Evolutionary conservation across 92 coral and sea anemone species (phyloP), one percentile per base, ranked within the genome.

Genomic region (Zoanthus solanderi): DNA sequence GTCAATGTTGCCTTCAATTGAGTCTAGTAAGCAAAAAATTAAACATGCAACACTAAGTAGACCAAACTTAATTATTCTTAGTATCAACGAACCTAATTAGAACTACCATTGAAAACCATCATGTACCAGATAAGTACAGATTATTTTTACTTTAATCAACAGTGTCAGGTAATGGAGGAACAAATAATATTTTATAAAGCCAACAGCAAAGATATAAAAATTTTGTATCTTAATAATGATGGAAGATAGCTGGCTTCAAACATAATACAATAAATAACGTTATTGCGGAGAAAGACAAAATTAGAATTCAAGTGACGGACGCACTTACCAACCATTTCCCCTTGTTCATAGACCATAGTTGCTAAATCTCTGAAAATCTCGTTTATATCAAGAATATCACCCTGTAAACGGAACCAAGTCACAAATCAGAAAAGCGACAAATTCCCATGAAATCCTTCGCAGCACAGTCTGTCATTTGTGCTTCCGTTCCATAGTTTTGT

Each of bases 351-450:
- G 0, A 90, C 92, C 63, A 90, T 90, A 5, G 82, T 65, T 18
- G 92, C 92, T 54, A 90, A 83, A 72, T 90, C 92, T 78, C 89
- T 87, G 73, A 90, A 90, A 71, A 90, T 90, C 61, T 90, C 92
- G 76, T 90, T 90, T 18, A 90, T 84, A 58, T 90, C 92, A 32
- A 90, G 82, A 58, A 90, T 75, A 61, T 90, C 92, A 45, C 89
- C 87, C 92, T 90, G 82, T 63, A 79, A 63, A n/a, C n/a, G 42
- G 57, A 58, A 76, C 13, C 18, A 2, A 30, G 12, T n/a, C 34
- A 11, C 65, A 76, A 5, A 76, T 76, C 16, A n/a, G 23, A 60
- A 52, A 31, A 9, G 29, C 28, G 17, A 75, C 23, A 75, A 47
- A n/a, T 23, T 14, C 46, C 23, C 79, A n/a, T 75, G 10, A 8